A percentile compares a stretch with the other conserved stretches of the same genome.
Conservation (phyloP, 2,113 vertebrate genomes). For the Psephotus haematonotus region DNA sequence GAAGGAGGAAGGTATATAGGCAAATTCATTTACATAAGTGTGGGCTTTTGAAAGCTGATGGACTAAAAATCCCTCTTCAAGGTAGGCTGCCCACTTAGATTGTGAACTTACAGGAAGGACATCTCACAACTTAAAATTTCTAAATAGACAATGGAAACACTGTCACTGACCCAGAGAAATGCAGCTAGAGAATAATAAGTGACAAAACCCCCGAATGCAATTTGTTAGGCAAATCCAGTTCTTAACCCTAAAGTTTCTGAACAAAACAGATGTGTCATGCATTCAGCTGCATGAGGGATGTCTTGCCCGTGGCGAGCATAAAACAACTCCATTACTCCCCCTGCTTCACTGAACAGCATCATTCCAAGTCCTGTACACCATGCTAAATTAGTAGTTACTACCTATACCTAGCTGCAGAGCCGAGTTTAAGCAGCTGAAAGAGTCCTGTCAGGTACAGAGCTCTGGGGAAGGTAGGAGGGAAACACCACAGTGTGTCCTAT, state of each 20-base stretch:
- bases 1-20: not conserved
- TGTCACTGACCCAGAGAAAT: not conserved
- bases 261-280: not conserved
- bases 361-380: not conserved
- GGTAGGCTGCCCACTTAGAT: not conserved
- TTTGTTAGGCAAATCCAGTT: not conserved
- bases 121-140: not conserved
- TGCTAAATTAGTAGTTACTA: not conserved
- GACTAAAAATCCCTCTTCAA: not conserved
- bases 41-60: not conserved
- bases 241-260: not conserved
- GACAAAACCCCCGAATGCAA: too few relatives aligned
- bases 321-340: fast-evolving
- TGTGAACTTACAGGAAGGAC: not conserved
- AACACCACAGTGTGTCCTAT: fast-evolving
- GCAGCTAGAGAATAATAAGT: not conserved
- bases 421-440: not conserved
- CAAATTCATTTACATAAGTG: conserved; percentile 8
- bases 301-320: not conserved
- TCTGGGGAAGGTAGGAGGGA: not conserved
- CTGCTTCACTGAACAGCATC: not conserved
- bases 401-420: not conserved
- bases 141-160: not conserved
- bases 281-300: not conserved
- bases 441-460: not conserved